These are phyloP conservation scores for Tarsius wallacei DNA, from an alignment of 2,797 vertebrate species.

Conservation along the genomic window DNA sequence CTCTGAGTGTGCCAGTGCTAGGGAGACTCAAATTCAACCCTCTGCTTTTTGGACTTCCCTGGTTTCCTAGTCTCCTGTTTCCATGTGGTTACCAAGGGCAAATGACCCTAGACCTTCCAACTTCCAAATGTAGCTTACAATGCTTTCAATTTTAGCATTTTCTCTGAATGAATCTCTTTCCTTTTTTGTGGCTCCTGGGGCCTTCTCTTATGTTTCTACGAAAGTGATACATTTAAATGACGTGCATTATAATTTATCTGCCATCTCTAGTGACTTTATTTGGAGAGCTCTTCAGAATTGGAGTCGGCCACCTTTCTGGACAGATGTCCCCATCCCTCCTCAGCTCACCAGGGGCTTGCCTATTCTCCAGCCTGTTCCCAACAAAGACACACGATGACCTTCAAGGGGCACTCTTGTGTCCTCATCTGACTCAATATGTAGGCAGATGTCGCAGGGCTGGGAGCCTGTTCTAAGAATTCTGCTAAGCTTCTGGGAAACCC, in stretches of 20 bases:
- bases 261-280: neutral
- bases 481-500: neutral
- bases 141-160: neutral
- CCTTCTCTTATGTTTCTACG: neutral
- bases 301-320: neutral
- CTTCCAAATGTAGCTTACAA: neutral
- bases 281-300: neutral
- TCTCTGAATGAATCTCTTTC: neutral
- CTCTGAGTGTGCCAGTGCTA: neutral
- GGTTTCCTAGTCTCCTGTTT: neutral
- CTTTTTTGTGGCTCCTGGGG: neutral
- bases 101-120: neutral
- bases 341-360: neutral
- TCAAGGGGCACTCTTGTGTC: neutral
- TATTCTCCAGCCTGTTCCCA: neutral
- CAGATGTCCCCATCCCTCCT: neutral
- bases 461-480: neutral
- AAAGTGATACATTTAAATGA: neutral
- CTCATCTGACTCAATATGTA: neutral
- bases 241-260: neutral
- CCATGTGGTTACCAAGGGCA: neutral
- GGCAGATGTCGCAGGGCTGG: neutral
- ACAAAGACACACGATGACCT: neutral
- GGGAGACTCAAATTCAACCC: neutral
- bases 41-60: neutral